These are phyloP conservation scores for Leptopilina syphax DNA, from an alignment of 2,888 invertebrate genomes.

Conservation along the genomic window DNA sequence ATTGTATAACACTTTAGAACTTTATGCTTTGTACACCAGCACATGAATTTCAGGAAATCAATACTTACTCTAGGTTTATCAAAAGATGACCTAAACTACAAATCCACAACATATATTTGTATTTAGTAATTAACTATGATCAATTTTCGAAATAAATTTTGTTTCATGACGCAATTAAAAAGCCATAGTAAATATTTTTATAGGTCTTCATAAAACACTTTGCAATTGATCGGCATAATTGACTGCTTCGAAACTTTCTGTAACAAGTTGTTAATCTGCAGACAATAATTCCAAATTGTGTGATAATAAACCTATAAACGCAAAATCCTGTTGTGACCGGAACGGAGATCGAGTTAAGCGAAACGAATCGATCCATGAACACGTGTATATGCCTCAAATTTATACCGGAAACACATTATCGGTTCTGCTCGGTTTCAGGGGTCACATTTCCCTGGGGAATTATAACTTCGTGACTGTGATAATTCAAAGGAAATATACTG, in stretches of 20 bases:
- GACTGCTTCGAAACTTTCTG: constrained; percentile 37
- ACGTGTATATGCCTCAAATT: constrained; percentile 57
- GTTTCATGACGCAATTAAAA: not conserved
- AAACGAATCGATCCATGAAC: constrained; percentile 46
- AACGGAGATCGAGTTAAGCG: constrained; percentile 47
- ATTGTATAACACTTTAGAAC: too few relatives aligned
- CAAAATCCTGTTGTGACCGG: constrained; percentile 48
- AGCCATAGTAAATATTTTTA: not conserved
- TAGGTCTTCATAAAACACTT: not conserved
- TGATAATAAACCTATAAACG: constrained; percentile 58
- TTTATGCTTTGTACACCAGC: too few relatives aligned
- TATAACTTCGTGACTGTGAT: constrained; percentile 63
- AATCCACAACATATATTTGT: too few relatives aligned
- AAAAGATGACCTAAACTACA: too few relatives aligned
- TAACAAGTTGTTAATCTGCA: constrained; percentile 63
- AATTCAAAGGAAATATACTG: constrained; percentile 57
- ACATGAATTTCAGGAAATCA: too few relatives aligned
- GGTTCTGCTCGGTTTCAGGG: constrained; percentile 59
- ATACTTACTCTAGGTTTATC: too few relatives aligned
- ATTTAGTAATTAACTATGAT: too few relatives aligned
- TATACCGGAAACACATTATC: constrained; percentile 66
- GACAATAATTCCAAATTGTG: constrained; percentile 62
- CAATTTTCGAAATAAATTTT: too few relatives aligned
- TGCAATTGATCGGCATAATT: not conserved
- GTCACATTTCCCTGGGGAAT: constrained; percentile 65